Evolutionary conservation across 2,888 invertebrate species (phyloP).

Genomic region (Alviniconcha strummeri): DNA sequence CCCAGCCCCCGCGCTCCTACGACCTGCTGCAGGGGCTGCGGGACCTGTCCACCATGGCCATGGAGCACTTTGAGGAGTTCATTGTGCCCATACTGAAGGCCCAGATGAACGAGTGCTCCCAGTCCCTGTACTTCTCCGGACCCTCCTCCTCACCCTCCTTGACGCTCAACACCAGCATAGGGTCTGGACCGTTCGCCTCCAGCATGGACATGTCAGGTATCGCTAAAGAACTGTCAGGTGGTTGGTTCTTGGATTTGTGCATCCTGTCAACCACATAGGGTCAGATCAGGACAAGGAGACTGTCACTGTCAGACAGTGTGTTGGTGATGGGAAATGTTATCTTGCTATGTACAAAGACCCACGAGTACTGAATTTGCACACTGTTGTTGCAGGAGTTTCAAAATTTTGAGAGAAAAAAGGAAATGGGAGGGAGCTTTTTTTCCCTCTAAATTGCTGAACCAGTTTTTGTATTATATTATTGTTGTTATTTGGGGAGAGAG

Average conservation of each 20-base stretch:
- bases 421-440: no score
- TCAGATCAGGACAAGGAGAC: background rate
- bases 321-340: no score
- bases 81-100: constrained; percentile 82
- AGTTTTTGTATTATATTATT: no score
- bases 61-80: constrained; percentile 95
- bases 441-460: no score
- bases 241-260: background rate
- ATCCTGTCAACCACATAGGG: background rate
- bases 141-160: background rate
- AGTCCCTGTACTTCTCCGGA: constrained; percentile 1
- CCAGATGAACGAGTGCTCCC: constrained; percentile 37
- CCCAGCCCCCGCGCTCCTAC: constrained; percentile 83
- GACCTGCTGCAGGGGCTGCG: constrained; percentile 91
- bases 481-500: no score
- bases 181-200: background rate
- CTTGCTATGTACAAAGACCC: no score
- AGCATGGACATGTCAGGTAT: constrained; percentile 12
- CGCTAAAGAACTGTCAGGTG: no score
- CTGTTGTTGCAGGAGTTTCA: no score
- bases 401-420: no score
- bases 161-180: background rate
- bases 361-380: no score
- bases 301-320: no score
- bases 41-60: constrained; percentile 95